These are phyloP conservation scores for Brachypteracias leptosomus DNA, from an alignment of 2,113 vertebrate species.

Conservation along the genomic window DNA sequence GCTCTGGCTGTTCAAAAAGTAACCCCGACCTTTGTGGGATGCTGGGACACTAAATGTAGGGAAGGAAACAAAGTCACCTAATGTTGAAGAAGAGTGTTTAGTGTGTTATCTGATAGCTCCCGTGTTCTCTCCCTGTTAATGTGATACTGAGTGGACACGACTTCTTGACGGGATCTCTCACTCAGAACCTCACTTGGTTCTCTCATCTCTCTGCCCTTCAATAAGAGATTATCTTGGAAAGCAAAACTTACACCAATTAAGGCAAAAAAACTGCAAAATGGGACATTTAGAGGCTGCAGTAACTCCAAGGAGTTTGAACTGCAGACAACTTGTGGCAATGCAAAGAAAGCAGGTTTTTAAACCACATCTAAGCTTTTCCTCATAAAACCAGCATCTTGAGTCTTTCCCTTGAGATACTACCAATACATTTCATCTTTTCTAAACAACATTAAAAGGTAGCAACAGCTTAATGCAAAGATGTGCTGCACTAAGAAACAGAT, in stretches of 20 bases:
- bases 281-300: not conserved
- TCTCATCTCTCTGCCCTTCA: not conserved
- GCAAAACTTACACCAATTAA: slow-evolving; percentile 12
- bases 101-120: not conserved
- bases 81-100: not conserved
- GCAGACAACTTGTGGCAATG: not conserved
- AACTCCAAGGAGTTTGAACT: not conserved
- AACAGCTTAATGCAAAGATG: slow-evolving; percentile 19
- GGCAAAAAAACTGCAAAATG: not conserved
- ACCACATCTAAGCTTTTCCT: not conserved
- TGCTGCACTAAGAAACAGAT: not conserved
- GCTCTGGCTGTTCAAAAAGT: not conserved
- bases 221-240: slow-evolving; percentile 12
- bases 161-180: not conserved
- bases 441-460: not conserved
- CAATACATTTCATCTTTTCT: not conserved
- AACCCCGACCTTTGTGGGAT: not conserved
- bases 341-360: not conserved
- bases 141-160: not conserved
- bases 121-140: not conserved
- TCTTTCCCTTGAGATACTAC: not conserved
- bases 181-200: not conserved
- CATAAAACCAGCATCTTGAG: not conserved
- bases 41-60: not conserved
- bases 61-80: slow-evolving; percentile 38